phyloP scores from a whole-genome alignment of 2,113 vertebrate genomes.

The Xerus inauris region DNA sequence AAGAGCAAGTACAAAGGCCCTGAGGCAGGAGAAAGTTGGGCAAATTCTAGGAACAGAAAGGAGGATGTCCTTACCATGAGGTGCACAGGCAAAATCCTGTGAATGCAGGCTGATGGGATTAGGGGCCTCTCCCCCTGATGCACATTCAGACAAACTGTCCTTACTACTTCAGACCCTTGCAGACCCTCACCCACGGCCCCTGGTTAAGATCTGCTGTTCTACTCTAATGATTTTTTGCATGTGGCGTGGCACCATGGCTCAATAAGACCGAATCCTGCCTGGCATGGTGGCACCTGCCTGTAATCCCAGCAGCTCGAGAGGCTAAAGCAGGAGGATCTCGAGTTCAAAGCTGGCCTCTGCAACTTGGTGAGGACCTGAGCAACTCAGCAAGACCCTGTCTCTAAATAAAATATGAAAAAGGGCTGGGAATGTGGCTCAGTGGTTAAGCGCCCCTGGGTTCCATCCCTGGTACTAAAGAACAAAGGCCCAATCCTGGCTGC shows the following conservation, averaged over 20 bases:
- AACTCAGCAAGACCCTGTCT: no score
- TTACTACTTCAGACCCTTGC: not conserved
- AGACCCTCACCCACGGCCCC: not conserved
- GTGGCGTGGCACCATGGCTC: not conserved
- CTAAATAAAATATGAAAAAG: no score
- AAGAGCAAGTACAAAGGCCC: not conserved
- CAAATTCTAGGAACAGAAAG: not conserved
- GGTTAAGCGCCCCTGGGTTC: no score
- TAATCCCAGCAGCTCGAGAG: no score
- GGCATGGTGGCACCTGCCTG: no score
- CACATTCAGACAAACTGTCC: no score
- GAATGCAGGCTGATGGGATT: rapidly evolving
- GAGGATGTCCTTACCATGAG: not conserved
- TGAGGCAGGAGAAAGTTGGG: not conserved
- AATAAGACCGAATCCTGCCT: not conserved
- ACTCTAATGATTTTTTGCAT: not conserved
- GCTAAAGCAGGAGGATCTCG: no score
- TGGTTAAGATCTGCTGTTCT: not conserved
- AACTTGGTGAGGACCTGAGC: no score
- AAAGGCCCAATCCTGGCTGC: not conserved
- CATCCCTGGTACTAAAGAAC: no score
- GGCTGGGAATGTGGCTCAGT: no score
- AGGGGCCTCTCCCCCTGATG: not conserved
- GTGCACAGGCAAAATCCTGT: not conserved
- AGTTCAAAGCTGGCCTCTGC: no score